These are phyloP conservation scores for Pseudorhiza aurosa DNA, from an alignment of 30 jellyfish, hydroid and myxozoan genomes.

Conservation along the genomic window DNA sequence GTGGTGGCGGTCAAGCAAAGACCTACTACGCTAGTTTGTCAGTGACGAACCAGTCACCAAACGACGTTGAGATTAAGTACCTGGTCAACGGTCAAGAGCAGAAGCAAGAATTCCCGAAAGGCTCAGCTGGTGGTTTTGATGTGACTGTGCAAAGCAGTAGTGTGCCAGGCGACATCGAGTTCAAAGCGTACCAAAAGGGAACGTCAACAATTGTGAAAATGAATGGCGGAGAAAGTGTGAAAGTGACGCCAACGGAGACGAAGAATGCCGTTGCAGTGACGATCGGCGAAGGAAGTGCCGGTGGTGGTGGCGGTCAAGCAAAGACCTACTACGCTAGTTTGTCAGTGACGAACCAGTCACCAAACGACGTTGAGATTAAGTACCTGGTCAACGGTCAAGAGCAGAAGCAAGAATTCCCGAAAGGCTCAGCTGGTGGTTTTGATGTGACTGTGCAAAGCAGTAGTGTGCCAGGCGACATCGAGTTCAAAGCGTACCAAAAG, in stretches of 20 bases:
- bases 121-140: constrained; percentile 16
- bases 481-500: constrained; percentile 69
- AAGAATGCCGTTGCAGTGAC: constrained; percentile 25
- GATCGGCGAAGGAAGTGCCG: constrained; percentile 18
- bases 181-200: constrained; percentile 32
- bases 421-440: constrained; percentile 38
- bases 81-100: constrained; percentile 23
- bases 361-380: constrained; percentile 40
- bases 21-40: constrained; percentile 36
- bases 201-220: constrained; percentile 1
- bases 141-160: constrained; percentile 16
- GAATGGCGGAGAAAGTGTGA: constrained; percentile 17
- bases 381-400: constrained; percentile 45
- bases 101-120: constrained; percentile 35
- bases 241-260: constrained; percentile 40
- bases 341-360: constrained; percentile 45
- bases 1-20: constrained; percentile 30
- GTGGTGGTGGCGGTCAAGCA: constrained; percentile 12
- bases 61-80: constrained; percentile 24
- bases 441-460: constrained; percentile 41
- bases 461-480: constrained; percentile 63
- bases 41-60: constrained; percentile 29
- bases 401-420: constrained; percentile 40
- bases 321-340: constrained; percentile 58
- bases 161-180: constrained; percentile 6